Evolutionary conservation across 2,888 invertebrate genomes (phyloP).

Genomic region (Galerucella pusilla): DNA sequence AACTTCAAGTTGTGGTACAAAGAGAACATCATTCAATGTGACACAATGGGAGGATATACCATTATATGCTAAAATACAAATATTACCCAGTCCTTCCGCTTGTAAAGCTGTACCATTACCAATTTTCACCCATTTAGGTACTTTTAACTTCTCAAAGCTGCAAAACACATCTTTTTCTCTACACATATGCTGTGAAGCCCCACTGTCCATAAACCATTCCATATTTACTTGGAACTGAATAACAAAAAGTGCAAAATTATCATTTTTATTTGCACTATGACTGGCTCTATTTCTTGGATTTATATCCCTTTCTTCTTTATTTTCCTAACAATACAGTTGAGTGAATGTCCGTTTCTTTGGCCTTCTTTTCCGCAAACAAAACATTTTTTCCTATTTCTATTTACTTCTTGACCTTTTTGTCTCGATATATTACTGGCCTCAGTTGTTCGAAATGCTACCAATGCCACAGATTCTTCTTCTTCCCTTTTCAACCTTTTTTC

Average conservation of each 20-base stretch:
- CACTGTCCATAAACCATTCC: background rate
- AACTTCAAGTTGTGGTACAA: background rate
- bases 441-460: too few relatives aligned
- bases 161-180: background rate
- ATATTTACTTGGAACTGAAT: background rate
- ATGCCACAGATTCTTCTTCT: too few relatives aligned
- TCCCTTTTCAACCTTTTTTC: too few relatives aligned
- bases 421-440: too few relatives aligned
- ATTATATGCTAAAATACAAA: slow-evolving; percentile 9
- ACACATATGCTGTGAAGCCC: background rate
- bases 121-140: slow-evolving; percentile 31
- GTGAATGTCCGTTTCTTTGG: too few relatives aligned
- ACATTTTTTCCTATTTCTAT: too few relatives aligned
- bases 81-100: slow-evolving; percentile 31
- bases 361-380: too few relatives aligned
- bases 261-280: too few relatives aligned
- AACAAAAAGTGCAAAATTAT: background rate
- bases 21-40: slow-evolving; percentile 46
- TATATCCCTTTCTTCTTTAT: too few relatives aligned
- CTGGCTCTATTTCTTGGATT: too few relatives aligned
- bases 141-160: background rate
- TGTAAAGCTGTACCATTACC: slow-evolving; percentile 30
- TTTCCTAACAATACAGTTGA: too few relatives aligned
- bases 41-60: slow-evolving; percentile 39
- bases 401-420: too few relatives aligned